Base-by-base conservation (phyloP, 2,113 vertebrate species). In the Silurus meridionalis region DNA sequence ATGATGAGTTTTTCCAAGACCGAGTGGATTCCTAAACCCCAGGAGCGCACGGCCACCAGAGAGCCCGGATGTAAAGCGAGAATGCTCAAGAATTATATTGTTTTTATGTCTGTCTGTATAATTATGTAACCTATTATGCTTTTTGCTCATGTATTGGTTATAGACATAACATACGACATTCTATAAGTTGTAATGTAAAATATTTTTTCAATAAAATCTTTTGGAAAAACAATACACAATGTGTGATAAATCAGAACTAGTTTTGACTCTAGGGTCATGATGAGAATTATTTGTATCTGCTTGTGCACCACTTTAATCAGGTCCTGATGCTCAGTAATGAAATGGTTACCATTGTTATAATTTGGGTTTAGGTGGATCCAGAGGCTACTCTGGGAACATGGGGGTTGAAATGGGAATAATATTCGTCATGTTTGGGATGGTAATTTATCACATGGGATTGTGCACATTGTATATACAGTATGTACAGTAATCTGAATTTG, bases 1-100 rank as follows among this genome's bases (percentile, higher is more conserved):
- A 96, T 84, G 97, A 98, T 85, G 96, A 97, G 82, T 95, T 95
- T 86, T 99, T 99, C 91, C 96, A 96, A 91, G 93, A 91, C 83
- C 4, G 2, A 89, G 83, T 60, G 58, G 81, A 84, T 86, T 84
- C 89, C 60, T 89, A 80, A 84, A 63, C 6, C 13, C 60, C 13
- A 25, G 0, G 8, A 3, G 14, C 0, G 13, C 37, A 3, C 53
- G 13, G n/a, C 61, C 50, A 28, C 71, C 21, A 0, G 50, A 53
- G 74, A 14, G 2, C 11, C 21, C 46, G 64, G 0, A 14, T 69
- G 21, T 53, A 53, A 66, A 48, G 21, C 13, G 21, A 55, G 63
- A 64, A 63, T 48, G 21, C 11, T 17, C 10, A 50, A 78, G 10
- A 11, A 46, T 67, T 9, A 21, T 52, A 53, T 19, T 71, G 5